phyloP scores from a whole-genome alignment of 2,797 vertebrate genomes.

The Triplophysa yarkandensis region DNA sequence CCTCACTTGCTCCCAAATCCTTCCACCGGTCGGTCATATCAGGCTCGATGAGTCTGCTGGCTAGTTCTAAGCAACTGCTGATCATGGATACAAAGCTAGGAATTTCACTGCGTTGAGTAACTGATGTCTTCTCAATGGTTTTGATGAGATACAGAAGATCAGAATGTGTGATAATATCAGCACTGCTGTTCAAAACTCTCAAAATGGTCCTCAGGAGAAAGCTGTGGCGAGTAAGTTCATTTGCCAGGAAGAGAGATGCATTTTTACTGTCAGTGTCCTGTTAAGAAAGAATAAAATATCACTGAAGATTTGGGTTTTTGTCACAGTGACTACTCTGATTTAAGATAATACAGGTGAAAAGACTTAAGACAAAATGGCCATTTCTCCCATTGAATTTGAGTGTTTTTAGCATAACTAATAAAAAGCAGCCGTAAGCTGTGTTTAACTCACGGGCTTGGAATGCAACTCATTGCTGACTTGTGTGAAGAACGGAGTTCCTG shows the following conservation, averaged over 20 bases:
- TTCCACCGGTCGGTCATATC: conserved; percentile 68
- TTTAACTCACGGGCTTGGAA: conserved; percentile 68
- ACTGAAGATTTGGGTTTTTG: neutral
- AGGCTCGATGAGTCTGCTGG: conserved; percentile 73
- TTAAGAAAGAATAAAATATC: conserved; percentile 16
- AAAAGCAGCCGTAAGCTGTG: conserved; percentile 8
- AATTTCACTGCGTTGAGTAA: conserved; percentile 42
- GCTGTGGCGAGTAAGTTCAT: conserved; percentile 59
- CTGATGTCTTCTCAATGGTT: conserved; percentile 63
- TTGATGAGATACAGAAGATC: conserved; percentile 70
- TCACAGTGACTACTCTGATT: neutral
- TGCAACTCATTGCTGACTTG: conserved; percentile 62
- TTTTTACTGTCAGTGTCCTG: conserved; percentile 64
- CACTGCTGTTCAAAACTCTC: conserved; percentile 58
- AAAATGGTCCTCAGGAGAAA: conserved; percentile 65
- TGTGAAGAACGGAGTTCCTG: conserved; percentile 70
- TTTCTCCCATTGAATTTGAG: conserved; percentile 9
- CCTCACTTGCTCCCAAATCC: conserved; percentile 65
- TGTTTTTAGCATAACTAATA: conserved; percentile 14
- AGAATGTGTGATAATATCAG: conserved; percentile 61
- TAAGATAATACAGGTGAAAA: neutral
- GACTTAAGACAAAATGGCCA: neutral
- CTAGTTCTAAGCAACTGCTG: conserved; percentile 71
- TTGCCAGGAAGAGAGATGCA: conserved; percentile 54
- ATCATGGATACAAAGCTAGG: conserved; percentile 68